Base-by-base conservation (phyloP, 64 coral and sea anemone species). In the Pocillopora verrucosa region DNA sequence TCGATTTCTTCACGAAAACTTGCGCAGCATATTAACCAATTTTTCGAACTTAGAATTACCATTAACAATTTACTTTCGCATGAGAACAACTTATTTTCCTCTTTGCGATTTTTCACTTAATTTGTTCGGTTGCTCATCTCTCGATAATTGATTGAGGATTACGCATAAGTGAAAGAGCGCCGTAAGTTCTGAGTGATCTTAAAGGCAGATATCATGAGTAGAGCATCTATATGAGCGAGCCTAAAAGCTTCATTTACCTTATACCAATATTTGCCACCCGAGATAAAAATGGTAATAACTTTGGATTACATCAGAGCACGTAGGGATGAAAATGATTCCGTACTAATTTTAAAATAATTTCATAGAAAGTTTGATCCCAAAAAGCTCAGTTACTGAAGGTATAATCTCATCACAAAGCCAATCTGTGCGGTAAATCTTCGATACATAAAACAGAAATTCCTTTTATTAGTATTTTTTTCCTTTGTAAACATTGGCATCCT, bases 221-320 rank as follows among this genome's bases (percentile, higher is more conserved):
- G 59, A 57, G 59, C 45, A 58, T 79, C 59, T 79, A 79, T 79
- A 17, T n/a, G 41, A 77, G 37, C 22, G 20, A 17, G 45, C 45
- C 37, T 77, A 59, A 79, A 60, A 79, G 25, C 56, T 59, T 56
- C 77, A 79, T 79, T 25, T 56, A 60, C 19, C 77, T 79, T 59
- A 60, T 59, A 11, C 9, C 56, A 79, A 79, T 79, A 79, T 79
- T 79, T 79, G 57, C 51, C 56, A 51, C 57, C 5, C 20, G 15
- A 79, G 57, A 79, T 79, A 13, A 79, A 60, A 45, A 70, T 51
- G 30, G 77, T 79, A 79, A 79, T 79, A 79, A 79, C 59, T 59
- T 59, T 30, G 38, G 22, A 26, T 59, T 59, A 30, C 14, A 79
- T 78, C 58, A 24, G 45, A 19, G 59, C 77, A 79, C 77, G 77